Conservation (phyloP, 2,797 vertebrate genomes). For the Ataeniobius toweri region DNA sequence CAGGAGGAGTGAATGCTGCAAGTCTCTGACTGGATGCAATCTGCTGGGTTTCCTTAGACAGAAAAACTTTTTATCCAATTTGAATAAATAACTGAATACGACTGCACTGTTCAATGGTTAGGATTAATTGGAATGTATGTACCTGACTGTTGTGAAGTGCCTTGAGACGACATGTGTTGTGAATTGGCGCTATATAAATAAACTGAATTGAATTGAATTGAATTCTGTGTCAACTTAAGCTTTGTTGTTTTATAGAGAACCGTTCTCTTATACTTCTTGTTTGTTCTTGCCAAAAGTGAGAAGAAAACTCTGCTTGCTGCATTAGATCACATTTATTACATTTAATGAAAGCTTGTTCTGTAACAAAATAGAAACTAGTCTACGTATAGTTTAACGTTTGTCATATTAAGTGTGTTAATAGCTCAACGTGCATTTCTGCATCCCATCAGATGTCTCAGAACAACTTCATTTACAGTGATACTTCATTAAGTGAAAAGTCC, state of each 20-base stretch:
- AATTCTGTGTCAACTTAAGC: neutral
- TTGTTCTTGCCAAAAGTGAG: neutral
- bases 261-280: neutral
- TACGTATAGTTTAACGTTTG: neutral
- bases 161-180: no score
- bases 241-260: neutral
- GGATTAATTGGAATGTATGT: no score
- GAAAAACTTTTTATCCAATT: no score
- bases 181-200: no score
- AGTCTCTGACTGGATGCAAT: no score
- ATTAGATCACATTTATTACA: neutral
- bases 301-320: neutral
- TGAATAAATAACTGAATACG: no score
- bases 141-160: no score
- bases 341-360: neutral
- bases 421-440: neutral
- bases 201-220: no score
- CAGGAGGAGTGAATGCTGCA: no score
- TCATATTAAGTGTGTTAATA: neutral
- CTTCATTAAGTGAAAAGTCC: neutral
- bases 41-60: no score
- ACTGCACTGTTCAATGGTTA: no score
- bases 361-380: neutral
- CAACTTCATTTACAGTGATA: neutral
- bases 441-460: neutral